phyloP scores from a whole-genome alignment of 2,888 invertebrate genomes.

The Iphiclides podalirius region DNA sequence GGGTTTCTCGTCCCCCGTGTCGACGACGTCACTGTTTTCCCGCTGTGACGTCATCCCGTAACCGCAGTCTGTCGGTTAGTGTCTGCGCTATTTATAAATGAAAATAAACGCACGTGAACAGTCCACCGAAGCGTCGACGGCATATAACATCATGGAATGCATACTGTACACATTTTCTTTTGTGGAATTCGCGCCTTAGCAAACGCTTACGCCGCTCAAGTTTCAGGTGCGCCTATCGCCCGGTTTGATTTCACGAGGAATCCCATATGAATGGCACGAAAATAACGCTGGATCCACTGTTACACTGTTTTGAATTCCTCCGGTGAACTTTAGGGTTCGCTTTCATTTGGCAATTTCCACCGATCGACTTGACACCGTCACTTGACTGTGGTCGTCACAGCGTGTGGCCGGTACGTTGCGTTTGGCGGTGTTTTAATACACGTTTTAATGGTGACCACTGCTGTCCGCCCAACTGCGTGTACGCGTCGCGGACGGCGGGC shows the following conservation, averaged over 20 bases:
- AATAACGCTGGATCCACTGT: slow-evolving; percentile 20
- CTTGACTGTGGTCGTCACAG: neutral
- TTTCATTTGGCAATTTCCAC: neutral
- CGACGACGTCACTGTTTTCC: slow-evolving; percentile 58
- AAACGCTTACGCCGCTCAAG: neutral
- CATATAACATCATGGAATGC: slow-evolving; percentile 62
- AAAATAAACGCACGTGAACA: slow-evolving; percentile 70
- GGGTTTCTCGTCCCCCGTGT: slow-evolving; percentile 37
- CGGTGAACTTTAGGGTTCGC: neutral
- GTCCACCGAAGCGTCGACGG: slow-evolving; percentile 39
- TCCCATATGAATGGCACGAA: slow-evolving; percentile 18
- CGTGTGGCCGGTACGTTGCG: too few relatives aligned
- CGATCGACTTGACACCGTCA: neutral
- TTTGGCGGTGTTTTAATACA: slow-evolving; percentile 8
- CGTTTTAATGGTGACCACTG: neutral
- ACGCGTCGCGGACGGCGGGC: slow-evolving; percentile 62
- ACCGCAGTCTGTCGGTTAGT: slow-evolving; percentile 40
- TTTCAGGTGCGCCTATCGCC: slow-evolving; percentile 18
- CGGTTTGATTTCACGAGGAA: slow-evolving; percentile 11
- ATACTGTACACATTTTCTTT: slow-evolving; percentile 33
- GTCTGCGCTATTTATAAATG: slow-evolving; percentile 66
- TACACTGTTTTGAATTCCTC: slow-evolving; percentile 21
- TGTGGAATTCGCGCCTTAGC: neutral
- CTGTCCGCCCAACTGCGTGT: slow-evolving; percentile 57
- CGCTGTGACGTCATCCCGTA: slow-evolving; percentile 60